phyloP scores from a whole-genome alignment of 2,888 invertebrate genomes.

The Sylvicola cinctus region DNA sequence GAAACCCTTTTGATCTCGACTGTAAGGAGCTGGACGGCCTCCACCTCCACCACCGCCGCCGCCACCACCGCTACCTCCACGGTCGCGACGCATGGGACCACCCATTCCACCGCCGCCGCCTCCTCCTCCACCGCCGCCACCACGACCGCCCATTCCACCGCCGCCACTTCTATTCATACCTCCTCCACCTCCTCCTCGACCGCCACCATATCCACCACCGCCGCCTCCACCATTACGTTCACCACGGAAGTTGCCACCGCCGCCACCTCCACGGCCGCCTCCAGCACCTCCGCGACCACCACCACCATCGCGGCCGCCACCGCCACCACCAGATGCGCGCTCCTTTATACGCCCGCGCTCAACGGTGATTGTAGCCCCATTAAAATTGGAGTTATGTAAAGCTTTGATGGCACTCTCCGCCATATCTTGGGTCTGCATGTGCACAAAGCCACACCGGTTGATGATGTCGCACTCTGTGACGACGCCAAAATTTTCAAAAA shows the following conservation, averaged over 20 bases:
- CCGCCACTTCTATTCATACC: slow-evolving; percentile 20
- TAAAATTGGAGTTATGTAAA: slow-evolving; percentile 61
- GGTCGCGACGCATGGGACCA: slow-evolving; percentile 3
- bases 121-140: slow-evolving; percentile 7
- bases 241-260: slow-evolving; percentile 17
- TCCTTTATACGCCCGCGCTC: slow-evolving; percentile 65
- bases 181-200: slow-evolving; percentile 10
- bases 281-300: slow-evolving; percentile 19
- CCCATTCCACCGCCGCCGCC: slow-evolving; percentile 5
- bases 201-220: slow-evolving; percentile 11
- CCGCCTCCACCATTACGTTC: slow-evolving; percentile 12
- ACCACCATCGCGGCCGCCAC: slow-evolving; percentile 26
- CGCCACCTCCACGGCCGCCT: slow-evolving; percentile 20
- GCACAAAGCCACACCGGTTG: slow-evolving; percentile 86
- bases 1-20: background rate
- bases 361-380: slow-evolving; percentile 66
- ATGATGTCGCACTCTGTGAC: slow-evolving; percentile 90
- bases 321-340: slow-evolving; percentile 33
- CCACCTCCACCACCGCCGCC: slow-evolving; percentile 3
- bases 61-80: background rate
- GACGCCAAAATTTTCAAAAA: slow-evolving; percentile 70
- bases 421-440: slow-evolving; percentile 66
- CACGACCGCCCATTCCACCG: slow-evolving; percentile 17
- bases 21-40: too few relatives aligned
- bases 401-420: slow-evolving; percentile 63